Base-by-base conservation (phyloP, 1,140 invertebrate species). In the Philaenus spumarius region DNA sequence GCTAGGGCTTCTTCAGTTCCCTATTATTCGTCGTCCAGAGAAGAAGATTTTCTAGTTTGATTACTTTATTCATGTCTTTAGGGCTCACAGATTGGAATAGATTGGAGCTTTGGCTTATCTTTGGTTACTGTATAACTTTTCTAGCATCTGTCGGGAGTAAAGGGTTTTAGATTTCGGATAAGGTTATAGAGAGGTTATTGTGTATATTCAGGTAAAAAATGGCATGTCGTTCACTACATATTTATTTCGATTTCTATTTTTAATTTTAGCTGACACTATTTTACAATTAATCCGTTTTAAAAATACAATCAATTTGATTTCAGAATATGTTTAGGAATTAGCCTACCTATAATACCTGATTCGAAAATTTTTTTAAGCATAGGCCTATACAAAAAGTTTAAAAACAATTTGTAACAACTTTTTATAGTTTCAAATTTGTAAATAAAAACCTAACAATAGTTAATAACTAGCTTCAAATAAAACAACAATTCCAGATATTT, bases 31-130 rank as follows among this genome's bases (percentile, higher is more conserved):
- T 30, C 3, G 48, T 15, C 24, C 30, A 9, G 30, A 50, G 30
- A 50, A 26, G 34, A 15, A 14, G 7, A 53, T 30, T 37, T 53
- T 19, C 19, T n/a, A 20, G 30, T 30, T 19, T 37, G 34, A 39
- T 39, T 39, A 39, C 50, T 22, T 53, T 20, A 22, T 39, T 26
- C 22, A 26, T 30, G 14, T 22, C 34, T 53, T 53, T 53, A 39
- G 50, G 50, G 35, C 22, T 37, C 22, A 53, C 12, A 23, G 19
- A 22, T 39, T 34, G 34, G 35, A 14, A n/a, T n/a, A 19, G 48
- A 34, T 34, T 7, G 37, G 15, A 53, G 37, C 11, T 39, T 53
- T n/a, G 37, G 50, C n/a, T 53, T 20, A 37, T n/a, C 23, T 35
- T 9, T 20, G 17, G n/a, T 22, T 23, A 12, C 43, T 7, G 17